Conservation (phyloP, 1,140 invertebrate genomes). For the Samia ricini region DNA sequence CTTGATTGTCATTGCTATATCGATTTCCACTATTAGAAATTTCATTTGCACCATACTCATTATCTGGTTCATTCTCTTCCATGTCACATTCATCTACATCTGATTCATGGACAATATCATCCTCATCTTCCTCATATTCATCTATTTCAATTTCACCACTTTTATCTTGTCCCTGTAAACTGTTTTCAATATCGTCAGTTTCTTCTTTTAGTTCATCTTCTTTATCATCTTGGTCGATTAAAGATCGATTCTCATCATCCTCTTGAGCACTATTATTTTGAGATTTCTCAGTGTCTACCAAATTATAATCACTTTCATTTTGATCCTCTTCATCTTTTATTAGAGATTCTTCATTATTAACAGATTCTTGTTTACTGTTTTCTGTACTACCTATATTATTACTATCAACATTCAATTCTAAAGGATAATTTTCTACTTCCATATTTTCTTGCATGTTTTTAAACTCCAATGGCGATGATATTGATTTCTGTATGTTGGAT, state of each 20-base stretch:
- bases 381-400: not conserved
- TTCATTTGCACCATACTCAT: conserved; percentile 23
- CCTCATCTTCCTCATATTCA: conserved; percentile 14
- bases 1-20: conserved; percentile 9
- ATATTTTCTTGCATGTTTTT: not conserved
- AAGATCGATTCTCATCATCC: conserved; percentile 21
- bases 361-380: not conserved
- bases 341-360: not conserved
- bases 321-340: not conserved
- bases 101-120: conserved; percentile 3
- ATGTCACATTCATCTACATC: conserved; percentile 26
- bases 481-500: not conserved
- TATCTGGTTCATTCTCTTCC: conserved; percentile 20
- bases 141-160: conserved; percentile 4
- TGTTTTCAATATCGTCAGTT: not conserved
- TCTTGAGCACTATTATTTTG: conserved; percentile 9
- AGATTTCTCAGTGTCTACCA: not conserved
- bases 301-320: conserved; percentile 1
- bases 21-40: conserved; percentile 11
- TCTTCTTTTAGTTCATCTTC: conserved; percentile 1
- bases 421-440: not conserved
- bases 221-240: not conserved
- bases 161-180: conserved; percentile 5
- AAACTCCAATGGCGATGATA: not conserved
- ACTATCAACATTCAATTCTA: not conserved